Evolutionary conservation across 2,888 invertebrate species (phyloP).

Genomic region (Linnaemya vulpina): DNA sequence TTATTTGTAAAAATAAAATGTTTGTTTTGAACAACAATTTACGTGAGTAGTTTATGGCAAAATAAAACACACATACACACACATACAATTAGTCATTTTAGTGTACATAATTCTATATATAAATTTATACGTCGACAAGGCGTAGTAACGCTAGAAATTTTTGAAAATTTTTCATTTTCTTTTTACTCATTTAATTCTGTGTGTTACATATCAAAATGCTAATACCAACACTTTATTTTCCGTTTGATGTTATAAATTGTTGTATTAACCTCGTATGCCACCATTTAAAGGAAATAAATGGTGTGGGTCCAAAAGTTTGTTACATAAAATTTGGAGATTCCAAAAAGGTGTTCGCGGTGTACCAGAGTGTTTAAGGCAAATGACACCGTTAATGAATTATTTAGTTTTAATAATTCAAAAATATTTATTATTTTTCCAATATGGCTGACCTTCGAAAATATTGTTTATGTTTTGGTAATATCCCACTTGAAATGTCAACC

Average conservation of each 20-base stretch:
- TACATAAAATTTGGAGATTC: neutral
- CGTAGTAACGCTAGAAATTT: slow-evolving; percentile 20
- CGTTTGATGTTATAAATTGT: neutral
- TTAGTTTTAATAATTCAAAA: neutral
- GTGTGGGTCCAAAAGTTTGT: neutral
- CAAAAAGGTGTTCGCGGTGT: neutral
- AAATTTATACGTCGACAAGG: neutral
- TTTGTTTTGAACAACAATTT: neutral
- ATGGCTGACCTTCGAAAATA: neutral
- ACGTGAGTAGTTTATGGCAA: slow-evolving; percentile 41
- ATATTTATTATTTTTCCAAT: neutral
- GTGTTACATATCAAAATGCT: neutral
- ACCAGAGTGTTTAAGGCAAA: neutral
- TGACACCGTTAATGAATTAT: neutral
- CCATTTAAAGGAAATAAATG: neutral
- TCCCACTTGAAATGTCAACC: neutral
- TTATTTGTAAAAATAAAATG: slow-evolving; percentile 2
- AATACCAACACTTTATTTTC: neutral
- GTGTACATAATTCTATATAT: neutral
- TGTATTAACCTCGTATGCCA: neutral
- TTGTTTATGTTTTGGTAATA: neutral
- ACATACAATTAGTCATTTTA: slow-evolving; percentile 4
- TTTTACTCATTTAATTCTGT: neutral
- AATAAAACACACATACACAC: slow-evolving; percentile 23
- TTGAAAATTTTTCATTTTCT: too few species aligned